These are phyloP conservation scores for Petaurus breviceps DNA, from an alignment of 2,113 vertebrate genomes.

Conservation along the genomic window DNA sequence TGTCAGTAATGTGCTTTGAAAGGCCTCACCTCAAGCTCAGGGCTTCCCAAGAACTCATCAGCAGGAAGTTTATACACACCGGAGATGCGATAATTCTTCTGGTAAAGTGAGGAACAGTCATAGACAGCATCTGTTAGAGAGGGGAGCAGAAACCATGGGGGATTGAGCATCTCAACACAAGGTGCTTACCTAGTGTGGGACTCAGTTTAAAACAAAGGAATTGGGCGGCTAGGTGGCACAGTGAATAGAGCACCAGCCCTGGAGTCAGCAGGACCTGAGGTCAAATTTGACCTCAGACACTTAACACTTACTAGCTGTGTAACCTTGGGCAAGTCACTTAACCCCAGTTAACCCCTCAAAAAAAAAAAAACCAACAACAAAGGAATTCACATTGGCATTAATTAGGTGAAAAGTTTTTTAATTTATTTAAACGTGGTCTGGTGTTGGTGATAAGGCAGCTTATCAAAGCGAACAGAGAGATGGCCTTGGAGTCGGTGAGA, in stretches of 20 bases:
- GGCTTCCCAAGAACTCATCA: conserved; percentile 94
- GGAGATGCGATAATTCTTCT: conserved; percentile 94
- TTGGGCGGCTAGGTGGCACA: neutral
- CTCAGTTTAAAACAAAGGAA: neutral
- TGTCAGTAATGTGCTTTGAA: neutral
- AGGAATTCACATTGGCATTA: neutral
- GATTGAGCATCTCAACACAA: conserved; percentile 29
- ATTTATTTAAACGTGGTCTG: neutral
- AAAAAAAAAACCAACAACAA: neutral
- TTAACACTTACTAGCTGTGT: too few relatives aligned
- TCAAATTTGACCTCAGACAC: too few relatives aligned
- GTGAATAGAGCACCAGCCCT: too few relatives aligned
- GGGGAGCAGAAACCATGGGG: neutral
- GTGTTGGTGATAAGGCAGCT: neutral
- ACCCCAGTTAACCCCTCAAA: too few relatives aligned
- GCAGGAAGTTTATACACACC: conserved; percentile 96
- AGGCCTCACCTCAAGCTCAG: conserved; percentile 91
- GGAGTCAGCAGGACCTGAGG: too few relatives aligned
- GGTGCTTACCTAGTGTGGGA: neutral
- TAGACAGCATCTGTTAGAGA: conserved; percentile 92
- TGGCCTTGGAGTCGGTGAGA: neutral
- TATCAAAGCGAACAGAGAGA: neutral
- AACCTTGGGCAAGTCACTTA: too few relatives aligned
- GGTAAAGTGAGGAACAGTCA: conserved; percentile 95
- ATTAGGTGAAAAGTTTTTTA: neutral